A percentile compares a stretch with the other conserved stretches of the same genome.
These are phyloP conservation scores for Galerucella pusilla DNA, from an alignment of 2,888 invertebrate genomes.

Conservation along the genomic window DNA sequence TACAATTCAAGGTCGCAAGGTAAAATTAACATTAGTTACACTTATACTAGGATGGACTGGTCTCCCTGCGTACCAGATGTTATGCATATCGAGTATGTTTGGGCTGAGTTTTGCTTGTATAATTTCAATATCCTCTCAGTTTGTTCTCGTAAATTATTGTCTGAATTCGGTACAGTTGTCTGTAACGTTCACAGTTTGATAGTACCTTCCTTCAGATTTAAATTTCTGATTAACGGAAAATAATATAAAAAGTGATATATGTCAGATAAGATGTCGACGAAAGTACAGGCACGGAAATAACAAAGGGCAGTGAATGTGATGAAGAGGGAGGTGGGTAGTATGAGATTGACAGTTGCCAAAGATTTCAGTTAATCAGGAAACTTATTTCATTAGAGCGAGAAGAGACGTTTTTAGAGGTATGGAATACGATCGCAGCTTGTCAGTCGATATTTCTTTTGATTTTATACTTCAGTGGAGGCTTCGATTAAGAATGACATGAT, in stretches of 20 bases:
- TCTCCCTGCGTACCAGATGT: too few species aligned
- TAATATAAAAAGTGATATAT: slow-evolving; percentile 20
- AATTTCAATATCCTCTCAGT: too few species aligned
- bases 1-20: too few species aligned
- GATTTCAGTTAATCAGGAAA: slow-evolving; percentile 45
- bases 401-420: slow-evolving; percentile 31
- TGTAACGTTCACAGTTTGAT: background rate
- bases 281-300: slow-evolving; percentile 19
- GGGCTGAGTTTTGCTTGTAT: too few species aligned
- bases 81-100: too few species aligned
- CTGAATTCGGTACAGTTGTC: background rate
- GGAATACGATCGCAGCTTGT: slow-evolving; percentile 18
- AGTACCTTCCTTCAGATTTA: background rate
- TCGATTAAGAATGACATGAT: slow-evolving; percentile 18
- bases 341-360: slow-evolving; percentile 44
- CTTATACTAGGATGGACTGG: too few species aligned
- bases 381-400: slow-evolving; percentile 43
- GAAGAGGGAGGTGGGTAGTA: slow-evolving; percentile 2
- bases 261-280: slow-evolving; percentile 28
- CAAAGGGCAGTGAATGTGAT: background rate
- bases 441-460: slow-evolving; percentile 31
- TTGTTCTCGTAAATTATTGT: too few species aligned
- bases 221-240: background rate
- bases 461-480: slow-evolving; percentile 18
- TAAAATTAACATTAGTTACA: too few species aligned